phyloP scores from a whole-genome alignment of 92 coral and sea anemone genomes.

The Zoanthus gigantus region DNA sequence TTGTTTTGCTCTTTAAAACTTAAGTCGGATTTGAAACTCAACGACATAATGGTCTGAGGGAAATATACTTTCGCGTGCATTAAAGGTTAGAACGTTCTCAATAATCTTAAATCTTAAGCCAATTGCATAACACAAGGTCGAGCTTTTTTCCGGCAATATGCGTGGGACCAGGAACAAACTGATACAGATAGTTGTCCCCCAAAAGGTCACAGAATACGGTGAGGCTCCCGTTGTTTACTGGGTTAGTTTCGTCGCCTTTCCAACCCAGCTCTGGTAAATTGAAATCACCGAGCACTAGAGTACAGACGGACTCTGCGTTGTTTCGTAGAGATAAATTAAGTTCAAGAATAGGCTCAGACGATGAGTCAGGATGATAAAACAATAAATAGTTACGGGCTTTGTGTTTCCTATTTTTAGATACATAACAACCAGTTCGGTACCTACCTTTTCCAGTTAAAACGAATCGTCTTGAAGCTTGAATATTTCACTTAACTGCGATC shows the following conservation, averaged over 20 bases:
- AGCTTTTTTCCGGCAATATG: slow-evolving; percentile 29
- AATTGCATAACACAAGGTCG: slow-evolving; percentile 53
- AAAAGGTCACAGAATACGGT: slow-evolving; percentile 41
- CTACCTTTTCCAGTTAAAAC: slow-evolving; percentile 37
- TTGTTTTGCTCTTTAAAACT: slow-evolving; percentile 43
- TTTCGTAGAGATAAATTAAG: slow-evolving; percentile 24
- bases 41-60: slow-evolving; percentile 69
- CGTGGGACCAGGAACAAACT: slow-evolving; percentile 38
- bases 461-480: slow-evolving; percentile 35
- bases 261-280: slow-evolving; percentile 64
- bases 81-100: slow-evolving; percentile 46
- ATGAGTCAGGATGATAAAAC: slow-evolving; percentile 61
- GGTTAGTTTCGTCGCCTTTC: slow-evolving; percentile 45
- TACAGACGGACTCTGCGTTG: slow-evolving; percentile 54
- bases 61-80: slow-evolving; percentile 42
- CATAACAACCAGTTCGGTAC: not conserved
- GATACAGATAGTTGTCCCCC: slow-evolving; percentile 56
- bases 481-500: slow-evolving; percentile 18
- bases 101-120: slow-evolving; percentile 61
- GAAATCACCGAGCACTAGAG: slow-evolving; percentile 62
- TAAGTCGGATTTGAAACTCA: slow-evolving; percentile 50
- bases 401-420: not conserved
- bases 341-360: no score
- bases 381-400: slow-evolving; percentile 62
- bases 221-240: slow-evolving; percentile 22